Evolutionary conservation across 1,140 invertebrate genomes (phyloP).

Genomic region (Macrobrachium rosenbergii): DNA sequence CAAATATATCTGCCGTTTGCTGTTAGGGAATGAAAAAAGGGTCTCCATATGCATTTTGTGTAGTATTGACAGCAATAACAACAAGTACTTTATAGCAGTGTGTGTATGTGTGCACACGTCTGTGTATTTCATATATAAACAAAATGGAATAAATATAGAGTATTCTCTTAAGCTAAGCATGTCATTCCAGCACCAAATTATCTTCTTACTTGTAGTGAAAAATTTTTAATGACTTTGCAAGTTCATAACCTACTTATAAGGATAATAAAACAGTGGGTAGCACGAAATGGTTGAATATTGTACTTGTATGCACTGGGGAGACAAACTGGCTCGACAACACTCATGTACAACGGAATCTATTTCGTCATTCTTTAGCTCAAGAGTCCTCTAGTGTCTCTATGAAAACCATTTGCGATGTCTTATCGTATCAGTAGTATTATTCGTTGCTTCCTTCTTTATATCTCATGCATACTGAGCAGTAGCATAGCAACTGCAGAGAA

Average conservation of each 20-base stretch:
- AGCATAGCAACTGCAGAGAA: background rate
- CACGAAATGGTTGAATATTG: conserved; percentile 57
- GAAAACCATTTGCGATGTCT: background rate
- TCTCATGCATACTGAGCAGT: background rate
- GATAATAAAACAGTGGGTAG: conserved; percentile 47
- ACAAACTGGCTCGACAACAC: conserved; percentile 55
- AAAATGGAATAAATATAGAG: no score
- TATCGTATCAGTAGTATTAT: background rate
- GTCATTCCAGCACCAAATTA: no score
- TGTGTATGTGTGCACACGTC: no score
- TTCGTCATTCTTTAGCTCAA: conserved; percentile 21
- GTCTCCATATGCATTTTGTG: no score
- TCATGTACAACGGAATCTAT: conserved; percentile 56
- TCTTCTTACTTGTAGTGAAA: background rate
- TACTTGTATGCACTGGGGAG: conserved; percentile 56
- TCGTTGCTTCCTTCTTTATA: background rate
- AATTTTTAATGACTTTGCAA: background rate
- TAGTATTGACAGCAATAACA: no score
- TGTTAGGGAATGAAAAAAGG: no score
- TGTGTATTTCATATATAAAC: no score
- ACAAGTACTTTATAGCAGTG: no score
- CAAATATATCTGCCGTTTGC: no score
- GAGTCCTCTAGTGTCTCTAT: conserved; percentile 18
- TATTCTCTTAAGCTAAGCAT: no score
- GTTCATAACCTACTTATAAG: conserved; percentile 11